Base-by-base conservation (phyloP, 35 echinoderm and acorn worm genomes). In the Anneissia japonica region DNA sequence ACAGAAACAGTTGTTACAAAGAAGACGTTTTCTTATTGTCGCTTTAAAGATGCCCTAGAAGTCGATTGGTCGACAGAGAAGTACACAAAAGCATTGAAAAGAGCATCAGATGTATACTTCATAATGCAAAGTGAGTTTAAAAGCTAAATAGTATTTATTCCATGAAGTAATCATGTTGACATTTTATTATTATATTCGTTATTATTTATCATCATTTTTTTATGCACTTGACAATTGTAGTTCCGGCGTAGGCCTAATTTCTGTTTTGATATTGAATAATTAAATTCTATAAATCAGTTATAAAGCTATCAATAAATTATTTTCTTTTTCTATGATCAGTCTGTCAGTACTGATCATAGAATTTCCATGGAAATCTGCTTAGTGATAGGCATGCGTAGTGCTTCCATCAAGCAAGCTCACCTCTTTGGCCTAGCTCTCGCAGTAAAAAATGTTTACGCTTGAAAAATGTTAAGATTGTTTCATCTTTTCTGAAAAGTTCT, bases 1-100 rank as follows among this genome's bases (percentile, higher is more conserved):
- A 98, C 77, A 46, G 95, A 98, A 76, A 98, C 89, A 31, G 79
- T 85, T 4, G 91, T 93, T 74, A 79, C 91, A 9, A 93, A 98
- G 79, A 90, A 84, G 28, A 89, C 88, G 0, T 82, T 80, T 1
- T 85, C 75, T 16, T 98, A 91, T 79, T 90, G 89, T 36, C 81
- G 95, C 41, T 87, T 98, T 13, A 86, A 91, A 46, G 91, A 98
- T 37, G 88, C 89, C 17, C 87, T 98, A 29, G 83, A 88, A 10
- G 93, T 94, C 40, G 92, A 94, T 36, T 98, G 95, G 95, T 38
- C 79, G 28, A 77, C 51, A 79, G 79, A 35, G 28, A 74, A 86
- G 73, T 38, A 76, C 33, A 64, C 46, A 26, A 91, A 89, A 87
- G 74, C 93, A 83, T 74, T 98, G 72, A 98, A 94, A 41, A 82